phyloP scores from a whole-genome alignment of 2,797 vertebrate species.

The Siniperca obscura region DNA sequence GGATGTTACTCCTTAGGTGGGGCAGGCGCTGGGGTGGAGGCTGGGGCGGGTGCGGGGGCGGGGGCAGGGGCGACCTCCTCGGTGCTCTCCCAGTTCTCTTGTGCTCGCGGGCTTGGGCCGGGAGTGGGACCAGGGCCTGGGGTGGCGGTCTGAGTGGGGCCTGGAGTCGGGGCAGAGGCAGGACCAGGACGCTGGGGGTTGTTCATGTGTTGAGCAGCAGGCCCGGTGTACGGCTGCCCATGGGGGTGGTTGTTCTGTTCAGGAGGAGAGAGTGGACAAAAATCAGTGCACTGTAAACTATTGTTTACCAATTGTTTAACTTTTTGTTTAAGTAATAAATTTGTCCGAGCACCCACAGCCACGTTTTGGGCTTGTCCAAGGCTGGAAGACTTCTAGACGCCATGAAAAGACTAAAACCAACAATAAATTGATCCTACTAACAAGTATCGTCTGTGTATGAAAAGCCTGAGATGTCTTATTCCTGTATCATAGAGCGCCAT shows the following conservation, averaged over 20 bases:
- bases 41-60: slow-evolving; percentile 49
- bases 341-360: neutral
- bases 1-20: slow-evolving; percentile 95
- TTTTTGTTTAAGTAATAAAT: neutral
- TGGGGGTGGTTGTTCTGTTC: slow-evolving; percentile 98
- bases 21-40: slow-evolving; percentile 82
- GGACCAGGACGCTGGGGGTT: slow-evolving; percentile 97
- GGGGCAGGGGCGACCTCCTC: slow-evolving; percentile 94
- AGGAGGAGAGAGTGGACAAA: neutral
- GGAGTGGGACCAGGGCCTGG: slow-evolving; percentile 68
- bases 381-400: neutral
- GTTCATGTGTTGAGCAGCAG: slow-evolving; percentile 99
- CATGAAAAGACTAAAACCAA: neutral
- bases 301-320: neutral
- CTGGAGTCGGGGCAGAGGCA: slow-evolving; percentile 77
- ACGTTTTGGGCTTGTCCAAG: neutral
- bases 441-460: neutral
- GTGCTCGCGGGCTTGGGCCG: slow-evolving; percentile 94
- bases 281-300: neutral
- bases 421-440: neutral
- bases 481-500: neutral
- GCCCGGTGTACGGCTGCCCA: slow-evolving; percentile 98
- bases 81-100: slow-evolving; percentile 97
- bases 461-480: neutral
- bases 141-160: slow-evolving; percentile 62